phyloP scores from a whole-genome alignment of 2,888 invertebrate genomes.

The Meghimatium bilineatum region DNA sequence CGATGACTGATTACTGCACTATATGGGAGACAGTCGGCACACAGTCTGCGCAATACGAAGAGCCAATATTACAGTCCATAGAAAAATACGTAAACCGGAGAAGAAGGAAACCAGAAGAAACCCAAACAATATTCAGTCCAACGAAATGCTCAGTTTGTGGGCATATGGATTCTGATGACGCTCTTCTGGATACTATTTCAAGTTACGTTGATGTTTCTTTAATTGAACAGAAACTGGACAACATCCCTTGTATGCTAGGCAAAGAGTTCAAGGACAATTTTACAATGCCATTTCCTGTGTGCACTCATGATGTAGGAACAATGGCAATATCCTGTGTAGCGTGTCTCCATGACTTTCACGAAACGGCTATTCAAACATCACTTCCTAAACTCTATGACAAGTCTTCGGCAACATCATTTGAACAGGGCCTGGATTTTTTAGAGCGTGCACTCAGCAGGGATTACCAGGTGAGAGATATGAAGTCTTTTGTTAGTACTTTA shows the following conservation, averaged over 20 bases:
- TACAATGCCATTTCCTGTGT: constrained; percentile 55
- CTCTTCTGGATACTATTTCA: neutral
- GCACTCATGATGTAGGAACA: constrained; percentile 60
- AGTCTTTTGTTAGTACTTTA: no score
- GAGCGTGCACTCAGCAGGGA: constrained; percentile 48
- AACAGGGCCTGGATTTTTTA: constrained; percentile 56
- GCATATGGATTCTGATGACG: constrained; percentile 11
- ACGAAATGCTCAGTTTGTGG: constrained; percentile 49
- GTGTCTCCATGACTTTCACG: constrained; percentile 35
- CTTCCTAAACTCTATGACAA: constrained; percentile 60
- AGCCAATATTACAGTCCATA: constrained; percentile 9
- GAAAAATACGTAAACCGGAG: constrained; percentile 37
- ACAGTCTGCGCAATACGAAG: constrained; percentile 35
- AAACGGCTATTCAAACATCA: constrained; percentile 62
- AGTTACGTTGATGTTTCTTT: neutral
- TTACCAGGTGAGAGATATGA: constrained; percentile 38
- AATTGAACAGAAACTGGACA: neutral
- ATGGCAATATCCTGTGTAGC: constrained; percentile 62
- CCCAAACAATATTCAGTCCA: constrained; percentile 44
- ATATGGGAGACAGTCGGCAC: neutral
- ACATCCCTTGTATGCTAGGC: neutral
- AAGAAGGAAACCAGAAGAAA: constrained; percentile 36
- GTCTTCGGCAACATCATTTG: constrained; percentile 61
- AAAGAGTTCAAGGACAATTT: constrained; percentile 53
- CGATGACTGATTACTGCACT: constrained; percentile 55